Percentiles rank a stretch among this genome's conserved stretches.
phyloP scores from a whole-genome alignment of 2,113 vertebrate species.

The Plestiodon gilberti region DNA sequence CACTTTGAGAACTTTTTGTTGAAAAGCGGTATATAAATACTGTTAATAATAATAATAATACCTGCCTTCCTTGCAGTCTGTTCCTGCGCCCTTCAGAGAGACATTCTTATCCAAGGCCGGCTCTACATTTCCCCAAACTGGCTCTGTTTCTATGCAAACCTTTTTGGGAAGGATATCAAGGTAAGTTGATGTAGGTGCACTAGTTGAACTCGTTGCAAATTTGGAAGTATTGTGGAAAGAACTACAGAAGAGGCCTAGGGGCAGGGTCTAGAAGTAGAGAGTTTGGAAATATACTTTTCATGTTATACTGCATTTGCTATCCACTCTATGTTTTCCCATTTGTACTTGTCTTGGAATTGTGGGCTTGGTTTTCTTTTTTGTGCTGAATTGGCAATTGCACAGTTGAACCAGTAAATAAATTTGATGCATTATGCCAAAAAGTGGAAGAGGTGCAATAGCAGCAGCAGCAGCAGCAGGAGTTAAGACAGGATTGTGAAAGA shows the following conservation, averaged over 20 bases:
- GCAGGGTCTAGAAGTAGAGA: background rate
- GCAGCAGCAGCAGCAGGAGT: no score
- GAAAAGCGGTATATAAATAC: no score
- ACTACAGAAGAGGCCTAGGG: no score
- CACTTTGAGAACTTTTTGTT: no score
- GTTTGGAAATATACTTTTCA: background rate
- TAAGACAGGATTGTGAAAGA: no score
- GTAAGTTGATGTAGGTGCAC: slow-evolving; percentile 61
- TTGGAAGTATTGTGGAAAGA: background rate
- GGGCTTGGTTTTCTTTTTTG: background rate
- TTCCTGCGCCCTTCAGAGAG: slow-evolving; percentile 93
- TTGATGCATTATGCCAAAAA: background rate
- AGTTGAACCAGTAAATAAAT: background rate
- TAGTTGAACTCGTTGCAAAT: background rate
- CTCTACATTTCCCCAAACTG: slow-evolving; percentile 97
- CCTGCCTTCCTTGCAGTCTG: slow-evolving; percentile 79
- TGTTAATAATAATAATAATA: no score
- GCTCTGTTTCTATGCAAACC: slow-evolving; percentile 96
- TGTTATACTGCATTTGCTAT: background rate
- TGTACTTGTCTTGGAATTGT: background rate
- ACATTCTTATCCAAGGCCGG: slow-evolving; percentile 93
- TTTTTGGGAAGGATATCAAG: slow-evolving; percentile 98
- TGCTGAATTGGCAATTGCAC: background rate
- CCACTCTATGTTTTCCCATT: background rate
- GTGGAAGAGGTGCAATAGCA: no score